Evolutionary conservation across 2,888 invertebrate genomes (phyloP), one percentile per base, ranked within the genome.

Genomic region (Argyresthia goedartella): DNA sequence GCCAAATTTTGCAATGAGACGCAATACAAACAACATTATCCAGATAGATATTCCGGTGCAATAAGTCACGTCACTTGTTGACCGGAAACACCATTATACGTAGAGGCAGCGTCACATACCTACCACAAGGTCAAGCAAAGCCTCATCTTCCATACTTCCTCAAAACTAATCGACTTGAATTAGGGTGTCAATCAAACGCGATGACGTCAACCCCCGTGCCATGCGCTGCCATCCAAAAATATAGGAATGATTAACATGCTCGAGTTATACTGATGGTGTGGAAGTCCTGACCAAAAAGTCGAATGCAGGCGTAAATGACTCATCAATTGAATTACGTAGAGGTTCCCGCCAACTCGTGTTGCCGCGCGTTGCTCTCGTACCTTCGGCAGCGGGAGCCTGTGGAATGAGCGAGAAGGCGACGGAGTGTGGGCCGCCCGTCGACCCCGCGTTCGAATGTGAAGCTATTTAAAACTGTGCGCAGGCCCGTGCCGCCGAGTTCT

Each of bases 391-490:
- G 49, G 36, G 56, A 52, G 54, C 56, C 55, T 58, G 73, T 81
- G 69, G 84, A 86, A 86, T 78, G 85, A 86, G 81, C 85, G 85
- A 86, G 85, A 86, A 85, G 67, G 25, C 25, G 25, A 25, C 74
- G 77, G 60, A 73, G 85, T 81, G 84, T 82, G 85, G 84, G 85
- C 75, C 68, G 76, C 74, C 43, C 67, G 63, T 60, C 74, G 80
- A 80, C 82, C 81, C 73, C 76, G 80, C 69, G 74, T 74, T 76
- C 76, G 72, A 76, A 78, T 78, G 71, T 71, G 81, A 81, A 78
- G 87, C 87, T 87, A 87, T 87, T 87, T 87, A 87, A 87, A 87
- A 87, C 82, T 81, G 78, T 81, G 87, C 87, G 87, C 87, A 86
- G 76, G 81, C 76, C 84, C 80, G 74, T 73, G 79, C 79, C 84